Conservation (phyloP, 2,113 vertebrate genomes). For the Morone saxatilis region DNA sequence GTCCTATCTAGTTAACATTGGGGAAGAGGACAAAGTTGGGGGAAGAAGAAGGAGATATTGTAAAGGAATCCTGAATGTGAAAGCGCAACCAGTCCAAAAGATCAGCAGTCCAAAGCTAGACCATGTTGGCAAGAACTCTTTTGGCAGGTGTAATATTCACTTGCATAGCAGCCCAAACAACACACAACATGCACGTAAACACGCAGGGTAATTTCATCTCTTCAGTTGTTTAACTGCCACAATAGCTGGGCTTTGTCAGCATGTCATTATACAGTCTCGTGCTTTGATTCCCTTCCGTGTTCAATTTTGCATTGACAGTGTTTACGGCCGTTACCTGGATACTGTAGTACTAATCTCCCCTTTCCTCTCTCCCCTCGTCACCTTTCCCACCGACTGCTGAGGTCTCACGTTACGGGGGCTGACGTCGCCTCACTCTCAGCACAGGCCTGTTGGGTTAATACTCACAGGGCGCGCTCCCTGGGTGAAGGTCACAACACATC, state of each 20-base stretch:
- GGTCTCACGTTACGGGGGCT: slow-evolving; percentile 65
- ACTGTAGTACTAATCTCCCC: slow-evolving; percentile 60
- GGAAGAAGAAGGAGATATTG: not conserved
- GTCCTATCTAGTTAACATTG: not conserved
- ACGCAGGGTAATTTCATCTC: slow-evolving; percentile 41
- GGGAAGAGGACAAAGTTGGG: not conserved
- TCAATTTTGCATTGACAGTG: slow-evolving; percentile 71
- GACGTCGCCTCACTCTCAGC: slow-evolving; percentile 51
- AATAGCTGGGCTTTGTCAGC: slow-evolving; percentile 53
- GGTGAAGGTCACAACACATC: slow-evolving; percentile 64
- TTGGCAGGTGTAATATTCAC: slow-evolving; percentile 45
- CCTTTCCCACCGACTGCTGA: slow-evolving; percentile 20
- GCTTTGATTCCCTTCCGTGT: slow-evolving; percentile 35
- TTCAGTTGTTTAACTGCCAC: slow-evolving; percentile 34
- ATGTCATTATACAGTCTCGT: slow-evolving; percentile 36
- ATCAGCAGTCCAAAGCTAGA: not conserved
- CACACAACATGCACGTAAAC: slow-evolving; percentile 4
- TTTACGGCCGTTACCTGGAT: slow-evolving; percentile 78
- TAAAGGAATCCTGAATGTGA: not conserved
- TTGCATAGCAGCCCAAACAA: slow-evolving; percentile 21
- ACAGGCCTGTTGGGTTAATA: slow-evolving; percentile 24
- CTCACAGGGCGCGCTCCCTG: not conserved
- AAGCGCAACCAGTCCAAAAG: slow-evolving; percentile 14
- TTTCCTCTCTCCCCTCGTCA: slow-evolving; percentile 41
- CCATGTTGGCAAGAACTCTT: not conserved